Percentiles rank a stretch among this genome's conserved stretches.
Evolutionary conservation across 2,113 vertebrate species (phyloP).

Genomic region (Cercocebus atys): DNA sequence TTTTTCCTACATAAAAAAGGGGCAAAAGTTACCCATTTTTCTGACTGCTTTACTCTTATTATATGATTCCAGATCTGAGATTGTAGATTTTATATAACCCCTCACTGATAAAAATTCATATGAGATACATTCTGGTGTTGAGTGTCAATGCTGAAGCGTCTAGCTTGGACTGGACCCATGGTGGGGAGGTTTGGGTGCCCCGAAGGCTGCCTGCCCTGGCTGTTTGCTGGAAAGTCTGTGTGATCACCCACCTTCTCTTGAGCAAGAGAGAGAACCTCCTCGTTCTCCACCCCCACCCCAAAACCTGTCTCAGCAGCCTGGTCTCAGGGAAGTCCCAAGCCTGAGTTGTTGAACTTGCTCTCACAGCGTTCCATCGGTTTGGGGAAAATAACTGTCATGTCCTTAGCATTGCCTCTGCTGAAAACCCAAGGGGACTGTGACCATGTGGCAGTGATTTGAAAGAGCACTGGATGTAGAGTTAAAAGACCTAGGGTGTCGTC

Average conservation of each 20-base stretch:
- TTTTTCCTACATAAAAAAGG: not conserved
- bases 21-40: not conserved
- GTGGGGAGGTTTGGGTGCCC: not conserved
- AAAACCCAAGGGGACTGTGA: not conserved
- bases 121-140: not conserved
- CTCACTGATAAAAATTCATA: not conserved
- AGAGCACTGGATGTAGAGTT: not conserved
- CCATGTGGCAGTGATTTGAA: not conserved
- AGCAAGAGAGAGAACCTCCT: not conserved
- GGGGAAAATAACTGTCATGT: not conserved
- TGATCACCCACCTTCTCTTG: not conserved
- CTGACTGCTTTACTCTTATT: not conserved
- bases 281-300: fast-evolving
- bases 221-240: not conserved
- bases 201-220: not conserved
- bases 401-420: not conserved
- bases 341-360: not conserved
- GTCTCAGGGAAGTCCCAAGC: not conserved
- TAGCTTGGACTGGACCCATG: not conserved
- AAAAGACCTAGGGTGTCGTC: not conserved
- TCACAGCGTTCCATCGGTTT: not conserved
- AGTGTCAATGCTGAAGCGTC: not conserved
- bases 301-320: not conserved
- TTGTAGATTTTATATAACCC: not conserved
- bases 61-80: not conserved